A percentile compares a stretch with the other conserved stretches of the same genome.
phyloP scores from a whole-genome alignment of 2,113 vertebrate species.

The Symphodus melops region DNA sequence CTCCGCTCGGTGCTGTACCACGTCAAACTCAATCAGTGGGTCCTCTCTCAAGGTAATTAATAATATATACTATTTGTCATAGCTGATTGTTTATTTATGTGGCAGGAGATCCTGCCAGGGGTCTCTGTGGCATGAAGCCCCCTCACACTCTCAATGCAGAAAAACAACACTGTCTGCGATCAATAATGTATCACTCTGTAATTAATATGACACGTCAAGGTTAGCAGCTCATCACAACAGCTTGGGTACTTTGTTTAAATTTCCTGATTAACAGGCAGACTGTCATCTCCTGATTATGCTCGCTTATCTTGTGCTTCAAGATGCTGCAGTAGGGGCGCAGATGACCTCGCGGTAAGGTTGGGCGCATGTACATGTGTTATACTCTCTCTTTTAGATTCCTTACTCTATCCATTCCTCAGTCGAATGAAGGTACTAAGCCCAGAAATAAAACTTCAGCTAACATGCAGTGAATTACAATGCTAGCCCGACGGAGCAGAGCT shows the following conservation, averaged over 20 bases:
- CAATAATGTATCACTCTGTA: constrained; percentile 36
- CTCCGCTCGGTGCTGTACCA: constrained; percentile 94
- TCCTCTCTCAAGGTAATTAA: constrained; percentile 92
- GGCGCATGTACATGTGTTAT: too few species aligned
- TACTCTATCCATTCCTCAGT: too few species aligned
- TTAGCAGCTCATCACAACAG: constrained; percentile 42
- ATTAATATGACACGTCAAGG: constrained; percentile 53
- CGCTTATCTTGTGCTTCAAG: background rate
- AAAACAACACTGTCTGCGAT: constrained; percentile 11
- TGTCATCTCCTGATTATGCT: constrained; percentile 3
- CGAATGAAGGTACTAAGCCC: too few species aligned
- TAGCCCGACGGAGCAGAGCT: background rate
- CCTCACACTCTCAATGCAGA: background rate
- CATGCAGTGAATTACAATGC: background rate
- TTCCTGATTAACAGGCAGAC: constrained; percentile 17
- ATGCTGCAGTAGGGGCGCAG: background rate
- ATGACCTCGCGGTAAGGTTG: too few species aligned
- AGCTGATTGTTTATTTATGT: constrained; percentile 32
- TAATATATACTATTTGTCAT: constrained; percentile 15
- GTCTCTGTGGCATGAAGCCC: constrained; percentile 7
- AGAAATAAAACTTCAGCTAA: background rate
- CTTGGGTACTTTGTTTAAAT: constrained; percentile 31
- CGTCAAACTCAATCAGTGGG: constrained; percentile 93
- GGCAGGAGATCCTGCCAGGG: background rate
- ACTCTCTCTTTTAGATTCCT: too few species aligned